Percentiles rank a stretch among this genome's conserved stretches.
These are phyloP conservation scores for Drosophila seclusa DNA, from an alignment of 2,888 invertebrate species.

Conservation along the genomic window DNA sequence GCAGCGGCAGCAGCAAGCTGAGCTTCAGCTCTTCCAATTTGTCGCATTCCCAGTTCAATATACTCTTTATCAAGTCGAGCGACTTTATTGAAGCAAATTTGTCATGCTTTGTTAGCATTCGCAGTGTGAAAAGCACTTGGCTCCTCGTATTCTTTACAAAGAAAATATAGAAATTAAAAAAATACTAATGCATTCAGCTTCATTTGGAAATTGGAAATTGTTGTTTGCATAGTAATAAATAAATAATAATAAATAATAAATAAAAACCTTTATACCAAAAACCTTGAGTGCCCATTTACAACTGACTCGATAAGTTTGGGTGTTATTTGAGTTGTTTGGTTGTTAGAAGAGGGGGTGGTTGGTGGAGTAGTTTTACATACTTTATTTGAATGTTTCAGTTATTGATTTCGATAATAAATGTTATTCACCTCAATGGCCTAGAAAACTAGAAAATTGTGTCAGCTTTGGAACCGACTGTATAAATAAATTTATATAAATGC, in stretches of 20 bases:
- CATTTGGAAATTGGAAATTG: constrained; percentile 12
- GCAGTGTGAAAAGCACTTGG: constrained; percentile 21
- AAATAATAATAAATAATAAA: too few relatives aligned
- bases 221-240: constrained; percentile 1
- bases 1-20: not conserved
- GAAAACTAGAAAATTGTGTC: constrained; percentile 15
- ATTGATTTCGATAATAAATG: constrained; percentile 44
- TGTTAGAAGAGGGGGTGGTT: not conserved
- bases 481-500: constrained; percentile 21
- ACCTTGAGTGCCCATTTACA: constrained; percentile 8
- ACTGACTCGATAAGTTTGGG: not conserved
- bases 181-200: constrained; percentile 20
- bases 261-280: not conserved
- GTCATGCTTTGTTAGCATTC: constrained; percentile 22
- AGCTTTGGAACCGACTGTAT: constrained; percentile 14
- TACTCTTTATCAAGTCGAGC: constrained; percentile 52
- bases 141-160: constrained; percentile 16
- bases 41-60: constrained; percentile 49
- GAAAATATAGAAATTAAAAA: constrained; percentile 12
- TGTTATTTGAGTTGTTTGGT: not conserved
- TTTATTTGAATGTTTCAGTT: constrained; percentile 11
- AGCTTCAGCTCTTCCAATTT: constrained; percentile 17
- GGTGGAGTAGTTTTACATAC: not conserved
- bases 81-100: constrained; percentile 32
- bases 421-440: constrained; percentile 17